A percentile compares a stretch with the other conserved stretches of the same genome.
phyloP scores from a whole-genome alignment of 2,888 invertebrate genomes.

The Clitarchus hookeri region DNA sequence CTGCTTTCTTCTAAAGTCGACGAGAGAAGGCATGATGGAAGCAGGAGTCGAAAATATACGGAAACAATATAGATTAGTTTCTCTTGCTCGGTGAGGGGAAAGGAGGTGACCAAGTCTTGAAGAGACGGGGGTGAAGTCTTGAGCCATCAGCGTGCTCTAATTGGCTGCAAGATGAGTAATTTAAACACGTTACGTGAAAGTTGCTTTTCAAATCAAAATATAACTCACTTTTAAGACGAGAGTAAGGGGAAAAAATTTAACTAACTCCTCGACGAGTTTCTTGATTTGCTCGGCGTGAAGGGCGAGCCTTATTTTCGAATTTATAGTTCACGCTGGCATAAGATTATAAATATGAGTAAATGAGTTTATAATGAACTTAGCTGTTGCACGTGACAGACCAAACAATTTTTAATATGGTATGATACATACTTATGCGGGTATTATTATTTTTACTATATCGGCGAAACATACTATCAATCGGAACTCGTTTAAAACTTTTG shows the following conservation, averaged over 20 bases:
- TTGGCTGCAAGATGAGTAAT: conserved; percentile 14
- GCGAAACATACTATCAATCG: no score
- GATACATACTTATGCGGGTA: no score
- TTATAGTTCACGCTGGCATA: not conserved
- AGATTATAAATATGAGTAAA: not conserved
- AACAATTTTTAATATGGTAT: no score
- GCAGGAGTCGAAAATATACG: conserved; percentile 1
- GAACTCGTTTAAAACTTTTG: no score
- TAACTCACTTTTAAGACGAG: not conserved
- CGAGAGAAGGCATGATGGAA: not conserved
- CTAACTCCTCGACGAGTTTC: not conserved
- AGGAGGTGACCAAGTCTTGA: not conserved
- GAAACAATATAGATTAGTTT: not conserved
- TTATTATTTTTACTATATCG: no score
- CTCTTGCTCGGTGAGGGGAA: not conserved
- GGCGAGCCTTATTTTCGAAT: not conserved
- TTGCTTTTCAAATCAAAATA: not conserved
- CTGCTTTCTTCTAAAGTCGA: not conserved
- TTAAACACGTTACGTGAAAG: not conserved
- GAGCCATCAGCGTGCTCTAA: not conserved
- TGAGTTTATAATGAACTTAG: not conserved
- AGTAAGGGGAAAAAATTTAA: not conserved
- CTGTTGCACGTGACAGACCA: no score
- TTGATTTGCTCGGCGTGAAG: not conserved
- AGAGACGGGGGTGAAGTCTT: not conserved